Evolutionary conservation across 2,888 invertebrate species (phyloP).

Genomic region (Colletes collaris): DNA sequence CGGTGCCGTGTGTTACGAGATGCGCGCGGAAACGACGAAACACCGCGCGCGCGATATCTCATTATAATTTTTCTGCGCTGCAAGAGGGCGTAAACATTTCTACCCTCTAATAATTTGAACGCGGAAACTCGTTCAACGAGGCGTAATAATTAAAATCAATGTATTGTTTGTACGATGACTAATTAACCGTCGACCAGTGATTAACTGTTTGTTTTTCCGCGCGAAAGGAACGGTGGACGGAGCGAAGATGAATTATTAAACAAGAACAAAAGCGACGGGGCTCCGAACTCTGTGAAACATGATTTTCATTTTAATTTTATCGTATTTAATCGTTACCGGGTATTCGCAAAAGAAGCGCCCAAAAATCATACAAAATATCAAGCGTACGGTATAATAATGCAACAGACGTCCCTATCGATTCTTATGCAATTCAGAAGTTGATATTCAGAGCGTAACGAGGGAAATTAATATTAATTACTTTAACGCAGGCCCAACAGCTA

Average conservation of each 20-base stretch:
- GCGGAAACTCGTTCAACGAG: not conserved
- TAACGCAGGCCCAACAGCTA: conserved; percentile 21
- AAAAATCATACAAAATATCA: too few species aligned
- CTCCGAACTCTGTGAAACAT: too few species aligned
- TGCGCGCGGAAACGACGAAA: not conserved
- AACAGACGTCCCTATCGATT: not conserved
- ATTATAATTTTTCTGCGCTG: conserved; percentile 32
- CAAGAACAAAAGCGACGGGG: too few species aligned
- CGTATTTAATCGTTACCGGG: too few species aligned
- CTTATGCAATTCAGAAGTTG: not conserved
- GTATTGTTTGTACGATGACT: conserved; percentile 26
- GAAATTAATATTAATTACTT: conserved; percentile 41
- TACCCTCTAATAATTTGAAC: conserved; percentile 9
- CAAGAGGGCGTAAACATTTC: not conserved
- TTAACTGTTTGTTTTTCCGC: conserved; percentile 26
- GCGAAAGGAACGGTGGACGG: not conserved
- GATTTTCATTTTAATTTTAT: too few species aligned
- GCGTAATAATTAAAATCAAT: conserved; percentile 33
- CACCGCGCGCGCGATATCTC: not conserved
- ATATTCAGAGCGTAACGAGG: conserved; percentile 18
- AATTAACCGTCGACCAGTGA: conserved; percentile 31
- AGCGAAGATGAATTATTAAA: too few species aligned
- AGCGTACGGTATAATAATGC: too few species aligned
- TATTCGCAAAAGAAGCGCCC: too few species aligned
- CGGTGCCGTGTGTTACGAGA: not conserved